Percentiles rank a stretch among this genome's conserved stretches.
These are phyloP conservation scores for Danaus melanippus DNA, from an alignment of 1,140 invertebrate species.

Conservation along the genomic window DNA sequence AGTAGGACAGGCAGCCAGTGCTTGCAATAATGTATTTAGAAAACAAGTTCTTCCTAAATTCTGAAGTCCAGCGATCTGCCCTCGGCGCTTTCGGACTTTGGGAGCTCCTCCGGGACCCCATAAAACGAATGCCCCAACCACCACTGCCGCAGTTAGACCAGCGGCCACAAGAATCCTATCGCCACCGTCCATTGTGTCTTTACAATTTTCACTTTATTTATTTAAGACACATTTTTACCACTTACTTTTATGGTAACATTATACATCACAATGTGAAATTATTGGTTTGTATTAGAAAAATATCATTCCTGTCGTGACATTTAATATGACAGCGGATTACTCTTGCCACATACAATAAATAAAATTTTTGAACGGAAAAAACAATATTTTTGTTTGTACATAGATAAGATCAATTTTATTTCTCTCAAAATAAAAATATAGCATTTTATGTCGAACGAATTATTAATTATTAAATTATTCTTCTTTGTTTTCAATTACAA, in stretches of 20 bases:
- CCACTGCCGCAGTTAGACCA: conserved; percentile 81
- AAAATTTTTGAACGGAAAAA: too few species aligned
- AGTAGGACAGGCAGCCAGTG: conserved; percentile 84
- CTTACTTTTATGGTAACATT: too few species aligned
- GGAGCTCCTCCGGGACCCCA: conserved; percentile 80
- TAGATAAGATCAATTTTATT: too few species aligned
- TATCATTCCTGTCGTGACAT: conserved; percentile 15
- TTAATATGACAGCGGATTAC: conserved; percentile 6
- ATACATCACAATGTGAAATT: too few species aligned
- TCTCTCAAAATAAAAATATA: too few species aligned
- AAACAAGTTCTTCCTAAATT: conserved; percentile 92
- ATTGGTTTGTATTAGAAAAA: conserved; percentile 5
- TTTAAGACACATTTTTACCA: too few species aligned
- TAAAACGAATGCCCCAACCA: conserved; percentile 83
- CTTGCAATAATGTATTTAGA: conserved; percentile 88
- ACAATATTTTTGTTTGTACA: too few species aligned
- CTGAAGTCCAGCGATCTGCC: conserved; percentile 83
- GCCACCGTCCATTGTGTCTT: conserved; percentile 74
- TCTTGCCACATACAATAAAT: too few species aligned
- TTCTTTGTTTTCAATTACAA: too few species aligned
- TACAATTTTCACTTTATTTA: too few species aligned
- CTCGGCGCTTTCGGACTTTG: conserved; percentile 73
- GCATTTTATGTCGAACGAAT: too few species aligned
- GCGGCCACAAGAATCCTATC: conserved; percentile 80
- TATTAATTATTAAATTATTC: too few species aligned